Conservation (phyloP, 2,888 invertebrate species). For the Cecidostiba fungosa region DNA sequence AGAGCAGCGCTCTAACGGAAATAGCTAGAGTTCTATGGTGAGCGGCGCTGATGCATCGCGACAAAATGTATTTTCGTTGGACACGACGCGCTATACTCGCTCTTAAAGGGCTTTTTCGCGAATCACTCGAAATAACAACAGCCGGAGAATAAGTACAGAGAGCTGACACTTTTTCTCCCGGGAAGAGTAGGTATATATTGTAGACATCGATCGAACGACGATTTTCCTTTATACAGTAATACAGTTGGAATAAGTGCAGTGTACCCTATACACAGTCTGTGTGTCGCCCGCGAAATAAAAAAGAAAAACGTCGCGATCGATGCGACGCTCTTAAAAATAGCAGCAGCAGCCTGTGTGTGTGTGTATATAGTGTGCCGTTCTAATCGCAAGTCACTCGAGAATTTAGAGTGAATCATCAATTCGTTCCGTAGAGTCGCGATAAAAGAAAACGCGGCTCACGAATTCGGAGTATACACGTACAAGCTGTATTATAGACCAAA, state of each 20-base stretch:
- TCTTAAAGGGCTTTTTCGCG: slow-evolving; percentile 36
- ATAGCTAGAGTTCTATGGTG: slow-evolving; percentile 77
- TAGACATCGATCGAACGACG: too few relatives aligned
- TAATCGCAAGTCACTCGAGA: slow-evolving; percentile 56
- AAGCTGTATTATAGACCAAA: slow-evolving; percentile 46
- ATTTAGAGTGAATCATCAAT: slow-evolving; percentile 56
- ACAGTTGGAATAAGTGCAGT: too few relatives aligned
- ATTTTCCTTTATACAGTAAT: too few relatives aligned
- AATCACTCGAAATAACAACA: slow-evolving; percentile 43
- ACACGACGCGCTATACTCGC: neutral
- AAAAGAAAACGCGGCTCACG: slow-evolving; percentile 24
- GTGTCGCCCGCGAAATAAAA: slow-evolving; percentile 16
- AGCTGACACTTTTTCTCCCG: too few relatives aligned
- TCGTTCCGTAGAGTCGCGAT: slow-evolving; percentile 15
- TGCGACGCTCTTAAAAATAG: slow-evolving; percentile 50
- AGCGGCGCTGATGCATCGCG: slow-evolving; percentile 68
- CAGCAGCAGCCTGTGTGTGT: slow-evolving; percentile 33
- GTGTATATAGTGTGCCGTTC: neutral
- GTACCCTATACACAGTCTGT: too few relatives aligned
- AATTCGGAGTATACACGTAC: slow-evolving; percentile 23
- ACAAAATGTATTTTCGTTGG: slow-evolving; percentile 74
- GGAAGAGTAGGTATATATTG: too few relatives aligned
- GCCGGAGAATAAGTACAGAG: neutral
- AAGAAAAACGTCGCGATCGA: slow-evolving; percentile 17
- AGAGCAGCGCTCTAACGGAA: slow-evolving; percentile 69